These are phyloP conservation scores for Minunthozetes semirufus DNA, from an alignment of 2,888 invertebrate species.

Conservation along the genomic window DNA sequence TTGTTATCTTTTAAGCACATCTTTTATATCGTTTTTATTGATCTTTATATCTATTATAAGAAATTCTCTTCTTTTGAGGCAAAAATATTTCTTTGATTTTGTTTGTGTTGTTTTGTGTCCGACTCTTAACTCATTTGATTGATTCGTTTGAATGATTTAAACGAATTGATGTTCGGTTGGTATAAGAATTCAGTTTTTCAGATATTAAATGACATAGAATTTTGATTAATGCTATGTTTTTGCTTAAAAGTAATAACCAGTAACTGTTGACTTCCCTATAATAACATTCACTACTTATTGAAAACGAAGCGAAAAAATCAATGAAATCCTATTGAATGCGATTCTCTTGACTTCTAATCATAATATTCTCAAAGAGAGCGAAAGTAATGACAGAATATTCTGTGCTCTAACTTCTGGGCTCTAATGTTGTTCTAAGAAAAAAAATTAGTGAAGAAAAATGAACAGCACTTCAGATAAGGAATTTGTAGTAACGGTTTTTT, in stretches of 20 bases:
- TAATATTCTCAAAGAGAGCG: too few relatives aligned
- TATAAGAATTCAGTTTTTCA: slow-evolving; percentile 8
- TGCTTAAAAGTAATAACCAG: neutral
- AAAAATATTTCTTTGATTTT: neutral
- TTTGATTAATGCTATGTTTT: slow-evolving; percentile 15
- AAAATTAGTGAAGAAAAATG: too few relatives aligned
- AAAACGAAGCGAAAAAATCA: neutral
- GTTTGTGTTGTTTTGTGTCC: too few relatives aligned
- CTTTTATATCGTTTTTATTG: neutral
- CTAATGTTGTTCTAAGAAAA: too few relatives aligned
- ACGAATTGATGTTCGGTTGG: neutral
- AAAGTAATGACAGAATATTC: too few relatives aligned
- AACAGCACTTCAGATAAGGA: too few relatives aligned
- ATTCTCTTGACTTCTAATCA: too few relatives aligned
- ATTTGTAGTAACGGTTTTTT: too few relatives aligned
- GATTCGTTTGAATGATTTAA: slow-evolving; percentile 21
- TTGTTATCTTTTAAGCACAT: neutral
- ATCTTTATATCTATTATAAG: neutral
- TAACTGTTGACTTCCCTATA: neutral
- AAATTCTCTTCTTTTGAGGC: neutral
- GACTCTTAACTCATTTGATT: neutral
- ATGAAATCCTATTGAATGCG: too few relatives aligned
- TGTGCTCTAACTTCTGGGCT: too few relatives aligned
- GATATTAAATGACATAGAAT: slow-evolving; percentile 11
- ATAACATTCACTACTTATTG: neutral